Conservation (phyloP, 2,113 vertebrate genomes). For the Pantherophis guttatus region DNA sequence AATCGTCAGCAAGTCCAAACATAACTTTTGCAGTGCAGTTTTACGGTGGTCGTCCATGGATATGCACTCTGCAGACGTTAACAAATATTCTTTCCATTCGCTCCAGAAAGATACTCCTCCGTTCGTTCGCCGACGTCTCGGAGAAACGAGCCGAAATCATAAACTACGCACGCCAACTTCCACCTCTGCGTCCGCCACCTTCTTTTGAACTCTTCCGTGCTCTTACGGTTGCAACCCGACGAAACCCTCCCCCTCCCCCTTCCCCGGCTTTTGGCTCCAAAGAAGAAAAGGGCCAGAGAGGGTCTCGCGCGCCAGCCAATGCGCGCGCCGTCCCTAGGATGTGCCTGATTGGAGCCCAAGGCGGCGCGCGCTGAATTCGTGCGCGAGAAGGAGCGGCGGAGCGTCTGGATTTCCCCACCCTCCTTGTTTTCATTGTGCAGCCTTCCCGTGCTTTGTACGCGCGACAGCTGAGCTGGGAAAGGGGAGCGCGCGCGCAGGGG, state of each 20-base stretch:
- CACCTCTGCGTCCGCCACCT: neutral
- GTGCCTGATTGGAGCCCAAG: neutral
- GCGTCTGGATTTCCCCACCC: neutral
- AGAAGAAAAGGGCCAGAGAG: neutral
- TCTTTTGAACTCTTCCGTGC: neutral
- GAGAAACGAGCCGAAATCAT: neutral
- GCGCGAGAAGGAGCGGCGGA: slow-evolving; percentile 9
- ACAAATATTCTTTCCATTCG: neutral
- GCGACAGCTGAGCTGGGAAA: neutral
- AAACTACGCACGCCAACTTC: too few species aligned
- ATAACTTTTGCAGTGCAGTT: neutral
- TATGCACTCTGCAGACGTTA: neutral
- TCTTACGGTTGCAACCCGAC: neutral
- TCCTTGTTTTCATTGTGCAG: neutral
- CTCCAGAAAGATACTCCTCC: neutral
- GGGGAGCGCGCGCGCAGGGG: neutral
- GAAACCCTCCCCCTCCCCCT: neutral
- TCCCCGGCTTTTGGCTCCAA: neutral
- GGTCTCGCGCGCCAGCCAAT: neutral
- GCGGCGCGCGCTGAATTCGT: slow-evolving; percentile 14
- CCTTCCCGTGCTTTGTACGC: neutral
- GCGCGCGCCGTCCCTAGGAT: neutral
- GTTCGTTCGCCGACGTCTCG: neutral
- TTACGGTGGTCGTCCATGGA: neutral
- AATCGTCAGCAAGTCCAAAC: neutral